These are phyloP conservation scores for Solea senegalensis DNA, from an alignment of 2,113 vertebrate species.

Conservation along the genomic window DNA sequence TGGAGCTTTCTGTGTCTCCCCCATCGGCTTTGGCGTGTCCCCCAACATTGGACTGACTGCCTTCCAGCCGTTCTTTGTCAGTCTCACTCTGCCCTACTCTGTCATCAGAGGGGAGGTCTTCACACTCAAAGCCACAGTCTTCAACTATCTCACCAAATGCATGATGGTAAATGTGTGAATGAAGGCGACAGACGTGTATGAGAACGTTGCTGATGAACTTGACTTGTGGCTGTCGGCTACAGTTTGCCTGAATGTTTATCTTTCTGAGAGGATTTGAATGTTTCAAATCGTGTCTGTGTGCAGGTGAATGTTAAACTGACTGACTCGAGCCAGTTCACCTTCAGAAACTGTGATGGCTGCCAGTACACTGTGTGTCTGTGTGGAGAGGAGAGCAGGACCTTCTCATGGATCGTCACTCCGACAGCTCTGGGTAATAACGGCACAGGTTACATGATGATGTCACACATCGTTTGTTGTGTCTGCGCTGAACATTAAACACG, in stretches of 20 bases:
- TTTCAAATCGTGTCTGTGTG: not conserved
- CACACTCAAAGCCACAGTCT: conserved; percentile 84
- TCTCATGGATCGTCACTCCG: conserved; percentile 79
- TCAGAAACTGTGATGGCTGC: conserved; percentile 65
- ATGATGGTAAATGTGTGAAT: conserved; percentile 80
- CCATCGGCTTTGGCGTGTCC: conserved; percentile 87
- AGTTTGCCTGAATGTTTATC: not conserved
- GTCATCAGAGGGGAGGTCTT: conserved; percentile 85
- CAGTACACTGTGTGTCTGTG: conserved; percentile 77
- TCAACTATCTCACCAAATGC: conserved; percentile 87
- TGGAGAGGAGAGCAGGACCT: conserved; percentile 75
- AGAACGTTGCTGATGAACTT: too few relatives aligned
- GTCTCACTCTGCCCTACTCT: conserved; percentile 83
- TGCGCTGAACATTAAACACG: too few relatives aligned
- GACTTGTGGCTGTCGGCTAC: not conserved
- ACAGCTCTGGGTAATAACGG: conserved; percentile 75
- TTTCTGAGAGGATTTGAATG: not conserved
- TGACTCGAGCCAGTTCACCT: conserved; percentile 75
- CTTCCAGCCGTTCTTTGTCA: conserved; percentile 89
- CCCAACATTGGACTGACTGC: conserved; percentile 67
- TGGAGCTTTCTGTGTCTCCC: conserved; percentile 85
- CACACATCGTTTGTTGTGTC: too few relatives aligned
- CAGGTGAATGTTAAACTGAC: conserved; percentile 79
- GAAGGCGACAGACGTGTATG: not conserved
- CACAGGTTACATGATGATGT: not conserved